Conservation (phyloP, 2,113 vertebrate species). For the Sitta europaea region DNA sequence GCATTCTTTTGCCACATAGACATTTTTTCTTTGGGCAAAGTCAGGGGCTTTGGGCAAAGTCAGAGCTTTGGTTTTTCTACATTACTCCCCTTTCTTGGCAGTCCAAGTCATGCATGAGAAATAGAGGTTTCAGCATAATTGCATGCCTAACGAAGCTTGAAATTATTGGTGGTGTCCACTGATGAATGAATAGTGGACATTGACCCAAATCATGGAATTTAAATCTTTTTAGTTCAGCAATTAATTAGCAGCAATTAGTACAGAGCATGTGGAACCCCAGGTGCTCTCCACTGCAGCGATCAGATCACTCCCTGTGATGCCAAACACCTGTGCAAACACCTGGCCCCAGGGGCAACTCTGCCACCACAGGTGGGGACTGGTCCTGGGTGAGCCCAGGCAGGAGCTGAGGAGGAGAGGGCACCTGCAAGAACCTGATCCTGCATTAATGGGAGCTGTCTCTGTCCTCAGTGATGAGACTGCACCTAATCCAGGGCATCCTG, state of each 20-base stretch:
- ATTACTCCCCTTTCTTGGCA: background rate
- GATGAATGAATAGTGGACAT: background rate
- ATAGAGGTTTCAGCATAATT: background rate
- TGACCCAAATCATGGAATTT: background rate
- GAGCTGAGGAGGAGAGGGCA: background rate
- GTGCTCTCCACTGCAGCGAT: background rate
- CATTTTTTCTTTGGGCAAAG: background rate
- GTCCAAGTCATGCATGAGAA: background rate
- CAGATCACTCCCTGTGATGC: background rate
- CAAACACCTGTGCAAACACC: background rate
- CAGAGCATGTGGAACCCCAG: background rate
- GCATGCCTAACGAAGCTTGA: background rate
- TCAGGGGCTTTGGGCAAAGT: background rate
- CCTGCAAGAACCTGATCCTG: background rate
- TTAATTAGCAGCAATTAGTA: slow-evolving; percentile 3
- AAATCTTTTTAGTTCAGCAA: background rate
- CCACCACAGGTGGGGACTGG: background rate
- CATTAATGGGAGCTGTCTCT: background rate
- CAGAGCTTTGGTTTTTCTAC: background rate
- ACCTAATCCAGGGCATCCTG: background rate
- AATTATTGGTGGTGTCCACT: background rate
- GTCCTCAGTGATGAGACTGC: background rate
- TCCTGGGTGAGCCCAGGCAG: background rate
- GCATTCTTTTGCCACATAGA: background rate
- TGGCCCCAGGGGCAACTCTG: background rate